These are phyloP conservation scores for Germaria angustata DNA, from an alignment of 2,888 invertebrate genomes.

Conservation along the genomic window DNA sequence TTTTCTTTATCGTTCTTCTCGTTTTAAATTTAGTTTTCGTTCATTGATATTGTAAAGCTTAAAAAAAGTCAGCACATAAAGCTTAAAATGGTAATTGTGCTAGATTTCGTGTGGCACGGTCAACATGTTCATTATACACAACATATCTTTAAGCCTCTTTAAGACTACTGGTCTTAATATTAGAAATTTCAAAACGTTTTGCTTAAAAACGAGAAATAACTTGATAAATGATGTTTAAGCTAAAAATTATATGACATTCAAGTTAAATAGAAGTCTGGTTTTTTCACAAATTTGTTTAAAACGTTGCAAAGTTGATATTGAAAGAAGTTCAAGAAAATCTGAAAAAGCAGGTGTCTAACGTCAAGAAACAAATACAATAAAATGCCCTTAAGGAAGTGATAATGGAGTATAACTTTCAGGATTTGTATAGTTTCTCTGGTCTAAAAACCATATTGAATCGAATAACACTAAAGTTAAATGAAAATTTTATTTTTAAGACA, in stretches of 20 bases:
- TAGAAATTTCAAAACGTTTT: constrained; percentile 30
- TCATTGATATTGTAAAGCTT: neutral
- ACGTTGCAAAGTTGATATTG: neutral
- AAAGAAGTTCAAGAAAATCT: neutral
- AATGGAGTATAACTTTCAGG: neutral
- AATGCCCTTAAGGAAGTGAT: neutral
- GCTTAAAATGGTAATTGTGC: neutral
- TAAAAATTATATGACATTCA: constrained; percentile 31
- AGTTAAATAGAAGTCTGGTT: constrained; percentile 31
- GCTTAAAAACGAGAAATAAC: neutral
- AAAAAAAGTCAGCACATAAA: neutral
- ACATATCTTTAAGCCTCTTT: constrained; percentile 11
- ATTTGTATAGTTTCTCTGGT: neutral
- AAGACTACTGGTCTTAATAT: constrained; percentile 46
- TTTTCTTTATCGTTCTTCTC: neutral
- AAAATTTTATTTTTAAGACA: no score
- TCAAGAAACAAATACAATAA: neutral
- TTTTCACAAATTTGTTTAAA: neutral
- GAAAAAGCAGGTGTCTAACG: constrained; percentile 13
- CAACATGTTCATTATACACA: constrained; percentile 27
- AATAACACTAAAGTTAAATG: no score
- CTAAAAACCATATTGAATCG: neutral
- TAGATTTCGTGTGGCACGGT: constrained; percentile 27
- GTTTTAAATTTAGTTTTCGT: neutral
- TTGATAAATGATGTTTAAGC: neutral